Base-by-base conservation (phyloP, 2,888 invertebrate species). In the Podotricha telesiphe region DNA sequence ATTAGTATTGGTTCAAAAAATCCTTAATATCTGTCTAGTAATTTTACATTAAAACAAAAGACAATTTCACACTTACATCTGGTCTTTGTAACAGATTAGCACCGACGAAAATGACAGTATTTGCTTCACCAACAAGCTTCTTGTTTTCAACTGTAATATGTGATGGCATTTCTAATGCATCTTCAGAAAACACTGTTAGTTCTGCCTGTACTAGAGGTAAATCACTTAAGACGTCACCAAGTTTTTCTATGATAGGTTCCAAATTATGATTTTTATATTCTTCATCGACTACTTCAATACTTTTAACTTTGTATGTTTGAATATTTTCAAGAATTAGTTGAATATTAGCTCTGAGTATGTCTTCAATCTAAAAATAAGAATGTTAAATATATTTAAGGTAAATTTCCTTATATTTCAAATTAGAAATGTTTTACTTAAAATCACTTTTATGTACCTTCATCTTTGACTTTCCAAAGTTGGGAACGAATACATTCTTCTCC, bases 291-390 rank as follows among this genome's bases (percentile, higher is more conserved):
- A 94, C 63, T 83, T 95, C 94, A 28, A 95, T 88, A 47, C 87
- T 86, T 82, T 94, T 95, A 0, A 96, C 92, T 89, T 95, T 95
- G 73, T 94, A 86, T 0, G 89, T 91, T 66, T 94, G 93, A 0
- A 93, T 82, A 80, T 97, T 97, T 84, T 98, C 98, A 0, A 96
- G 82, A 0, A 95, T 94, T 0, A 97, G 81, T 83, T 97, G 97
- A 7, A 96, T 88, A 79, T 95, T 91, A 0, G 94, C 86, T 28
- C 96, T 89, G 0, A 95, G 85, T 0, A 95, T 92, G 74, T 95
- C 94, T 69, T 89, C 86, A n/a, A 89, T 67, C 93, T 91, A 58
- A 42, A 73, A 72, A 42, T 2, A n/a, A 47, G 8, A 37, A 37
- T 8, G 17, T n/a, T 47, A n/a, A 48, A 48, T 10, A 48, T 48